Evolutionary conservation across 2,888 invertebrate genomes (phyloP), one percentile per base, ranked within the genome.

Genomic region (Leptogaster cylindrica): DNA sequence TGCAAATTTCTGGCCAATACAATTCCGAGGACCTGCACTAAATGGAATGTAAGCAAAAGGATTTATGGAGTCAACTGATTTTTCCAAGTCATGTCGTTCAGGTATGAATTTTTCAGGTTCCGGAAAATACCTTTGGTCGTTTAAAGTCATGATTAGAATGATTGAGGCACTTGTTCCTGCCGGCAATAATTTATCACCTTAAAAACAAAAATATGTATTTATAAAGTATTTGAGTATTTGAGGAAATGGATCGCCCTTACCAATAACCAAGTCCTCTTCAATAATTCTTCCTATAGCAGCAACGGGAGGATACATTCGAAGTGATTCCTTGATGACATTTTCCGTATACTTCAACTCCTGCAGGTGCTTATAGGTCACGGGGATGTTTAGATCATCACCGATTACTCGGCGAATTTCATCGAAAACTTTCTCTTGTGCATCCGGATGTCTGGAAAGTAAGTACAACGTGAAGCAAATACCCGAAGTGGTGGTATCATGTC

Each of bases 301-400:
- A 10, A 89, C 87, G 46, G 88, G 87, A 0, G 89, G 89, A 73
- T 84, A 87, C 1, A 89, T 74, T 33, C 89, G 79, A 67, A 89
- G 73, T 0, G 87, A 81, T 75, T 89, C 89, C 74, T 88, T 89
- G 41, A 89, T 84, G 50, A 88, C 88, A 72, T 85, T 84, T 71
- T 88, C 88, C 65, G 89, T 79, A 69, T 79, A 80, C 6, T 71
- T 72, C 5, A 80, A 68, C 1, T 75, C 66, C 1, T 75, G 74
- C 2, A 80, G 69, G 36, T 76, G 73, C 0, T 71, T 51, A 20
- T 74, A 68, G 28, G 63, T 74, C 0, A 76, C 64, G 0, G 73
- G 20, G 2, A 71, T 71, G 5, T 46, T 67, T n/a, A 39, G 36
- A 70, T 78, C 74, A 2, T 64, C 67, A 31, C 76, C 77, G 3